These are phyloP conservation scores for Cochlearius cochlearius DNA, from an alignment of 2,113 vertebrate genomes.

Conservation along the genomic window DNA sequence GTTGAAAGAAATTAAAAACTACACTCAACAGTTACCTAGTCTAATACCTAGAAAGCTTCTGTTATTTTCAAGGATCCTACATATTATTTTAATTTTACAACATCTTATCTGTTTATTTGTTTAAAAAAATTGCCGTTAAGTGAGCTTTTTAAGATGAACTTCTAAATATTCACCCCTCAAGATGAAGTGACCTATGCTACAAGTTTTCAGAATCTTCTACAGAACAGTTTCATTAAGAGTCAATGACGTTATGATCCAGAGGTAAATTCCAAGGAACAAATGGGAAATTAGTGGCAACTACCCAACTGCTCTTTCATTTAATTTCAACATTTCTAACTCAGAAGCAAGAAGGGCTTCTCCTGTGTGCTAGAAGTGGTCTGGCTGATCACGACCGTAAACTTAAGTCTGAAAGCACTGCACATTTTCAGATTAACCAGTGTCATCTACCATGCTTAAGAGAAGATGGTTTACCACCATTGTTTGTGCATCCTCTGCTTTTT, in stretches of 20 bases:
- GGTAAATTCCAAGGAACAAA: neutral
- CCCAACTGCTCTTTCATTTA: neutral
- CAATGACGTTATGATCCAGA: neutral
- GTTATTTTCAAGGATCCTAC: neutral
- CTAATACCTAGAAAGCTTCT: neutral
- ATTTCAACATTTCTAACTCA: neutral
- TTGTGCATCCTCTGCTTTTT: neutral
- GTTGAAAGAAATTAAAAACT: neutral
- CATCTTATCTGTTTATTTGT: neutral
- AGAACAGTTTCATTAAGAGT: neutral
- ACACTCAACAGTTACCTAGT: neutral
- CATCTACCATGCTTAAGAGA: neutral
- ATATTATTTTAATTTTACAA: neutral
- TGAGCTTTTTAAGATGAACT: neutral
- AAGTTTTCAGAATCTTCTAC: neutral
- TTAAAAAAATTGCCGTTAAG: neutral
- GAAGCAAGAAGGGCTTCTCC: neutral
- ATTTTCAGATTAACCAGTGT: neutral
- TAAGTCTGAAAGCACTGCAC: neutral
- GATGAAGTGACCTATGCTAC: neutral
- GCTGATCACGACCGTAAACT: neutral
- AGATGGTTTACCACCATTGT: neutral
- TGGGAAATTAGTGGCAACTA: neutral
- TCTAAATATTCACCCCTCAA: neutral
- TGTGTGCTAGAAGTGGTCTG: neutral